Base-by-base conservation (phyloP, 2,797 vertebrate genomes). In the Chaetophractus vellerosus region DNA sequence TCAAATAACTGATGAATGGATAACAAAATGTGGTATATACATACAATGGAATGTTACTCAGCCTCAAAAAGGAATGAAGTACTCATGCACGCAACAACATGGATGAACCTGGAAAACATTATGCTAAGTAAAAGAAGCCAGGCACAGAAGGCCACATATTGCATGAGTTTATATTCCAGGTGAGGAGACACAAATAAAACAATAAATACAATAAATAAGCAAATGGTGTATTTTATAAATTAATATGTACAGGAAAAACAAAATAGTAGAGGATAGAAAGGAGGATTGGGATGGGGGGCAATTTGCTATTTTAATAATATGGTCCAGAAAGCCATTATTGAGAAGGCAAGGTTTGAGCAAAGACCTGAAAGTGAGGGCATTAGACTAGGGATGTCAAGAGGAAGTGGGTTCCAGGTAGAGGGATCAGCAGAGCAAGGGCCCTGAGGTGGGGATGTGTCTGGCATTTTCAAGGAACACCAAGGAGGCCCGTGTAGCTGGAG, bases 81-180 rank as follows among this genome's bases (percentile, higher is more conserved):
- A 88, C 38, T 61, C 36, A 48, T n/a, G 18, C 14, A 28, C 55
- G 57, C 41, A 36, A 24, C 16, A n/a, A 23, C n/a, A 59, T 14
- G 31, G 33, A 83, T 16, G 21, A 48, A 18, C 12, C 10, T 84
- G 69, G 63, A 85, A 94, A 93, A 79, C 12, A 28, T 61, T 78
- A 69, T 14, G 41, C 9, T 71, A 63, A 85, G 16, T 19, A 45
- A 61, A 89, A 76, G 38, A 93, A 45, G 14, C 28, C 48, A 79
- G 31, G 79, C 78, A 80, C 18, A 33, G 66, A 87, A 57, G 23
- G 8, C 19, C 23, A 45, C 9, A n/a, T 26, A n/a, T 26, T 31
- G 2, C 68, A 59, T 68, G 33, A 91, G 16, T 50, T 76, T 79
- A 9, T 19, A 36, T 68, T 90, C 24, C 33, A 82, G 26, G 26